Conservation (phyloP, 2,797 vertebrate species). For the Melanotaenia nigrans region DNA sequence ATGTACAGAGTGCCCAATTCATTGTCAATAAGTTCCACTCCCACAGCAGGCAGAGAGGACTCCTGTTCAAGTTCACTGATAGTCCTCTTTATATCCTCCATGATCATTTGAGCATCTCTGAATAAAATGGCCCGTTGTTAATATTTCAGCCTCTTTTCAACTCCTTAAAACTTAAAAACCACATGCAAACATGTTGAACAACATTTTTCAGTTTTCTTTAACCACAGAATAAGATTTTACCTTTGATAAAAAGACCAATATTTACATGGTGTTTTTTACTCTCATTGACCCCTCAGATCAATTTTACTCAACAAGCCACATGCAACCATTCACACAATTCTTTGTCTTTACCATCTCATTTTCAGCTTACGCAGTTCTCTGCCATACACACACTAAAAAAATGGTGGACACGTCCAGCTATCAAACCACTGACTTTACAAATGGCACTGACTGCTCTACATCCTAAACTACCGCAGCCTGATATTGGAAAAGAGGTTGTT, state of each 20-base stretch:
- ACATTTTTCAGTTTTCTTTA: background rate
- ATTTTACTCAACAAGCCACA: too few species aligned
- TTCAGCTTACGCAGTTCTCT: too few species aligned
- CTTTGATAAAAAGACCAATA: background rate
- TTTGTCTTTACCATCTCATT: background rate
- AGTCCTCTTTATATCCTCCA: constrained; percentile 97
- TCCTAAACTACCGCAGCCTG: too few species aligned
- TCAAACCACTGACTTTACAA: too few species aligned
- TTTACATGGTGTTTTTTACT: background rate
- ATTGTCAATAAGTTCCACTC: constrained; percentile 96
- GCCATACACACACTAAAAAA: background rate
- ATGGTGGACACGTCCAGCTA: background rate
- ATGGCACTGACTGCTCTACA: too few species aligned
- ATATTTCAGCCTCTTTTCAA: background rate
- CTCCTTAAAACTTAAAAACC: background rate
- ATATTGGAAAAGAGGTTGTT: too few species aligned
- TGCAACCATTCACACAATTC: background rate
- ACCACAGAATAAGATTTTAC: background rate
- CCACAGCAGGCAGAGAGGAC: constrained; percentile 92
- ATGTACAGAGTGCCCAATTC: constrained; percentile 97
- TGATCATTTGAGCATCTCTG: constrained; percentile 98
- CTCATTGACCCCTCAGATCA: background rate
- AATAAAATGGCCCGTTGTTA: constrained; percentile 2
- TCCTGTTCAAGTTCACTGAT: constrained; percentile 96
- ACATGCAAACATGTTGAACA: background rate